These are phyloP conservation scores for Galago senegalensis DNA, from an alignment of 2,797 vertebrate genomes.

Conservation along the genomic window DNA sequence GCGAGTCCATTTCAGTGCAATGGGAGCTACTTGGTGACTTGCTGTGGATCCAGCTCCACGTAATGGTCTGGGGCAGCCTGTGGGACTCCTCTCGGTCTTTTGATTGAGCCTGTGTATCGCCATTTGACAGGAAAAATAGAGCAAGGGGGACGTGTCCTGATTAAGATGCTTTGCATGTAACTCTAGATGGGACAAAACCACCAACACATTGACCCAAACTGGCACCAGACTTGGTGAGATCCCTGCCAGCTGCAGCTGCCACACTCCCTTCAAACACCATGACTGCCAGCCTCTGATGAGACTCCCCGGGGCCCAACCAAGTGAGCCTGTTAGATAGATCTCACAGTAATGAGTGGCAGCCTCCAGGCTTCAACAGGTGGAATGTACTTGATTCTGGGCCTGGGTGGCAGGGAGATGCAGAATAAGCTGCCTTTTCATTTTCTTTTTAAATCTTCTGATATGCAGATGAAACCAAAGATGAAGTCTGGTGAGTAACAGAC, in stretches of 20 bases:
- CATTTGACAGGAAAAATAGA: conserved; percentile 12
- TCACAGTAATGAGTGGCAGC: not conserved
- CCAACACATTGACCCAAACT: not conserved
- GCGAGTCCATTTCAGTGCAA: not conserved
- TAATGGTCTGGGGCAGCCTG: not conserved
- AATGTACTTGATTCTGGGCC: not conserved
- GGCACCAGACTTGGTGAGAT: not conserved
- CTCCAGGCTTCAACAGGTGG: not conserved
- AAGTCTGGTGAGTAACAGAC: conserved; percentile 44
- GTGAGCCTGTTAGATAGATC: not conserved
- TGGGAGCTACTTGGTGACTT: not conserved
- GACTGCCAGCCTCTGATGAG: not conserved
- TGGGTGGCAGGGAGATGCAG: not conserved
- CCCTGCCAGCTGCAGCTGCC: conserved; percentile 5
- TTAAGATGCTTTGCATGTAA: conserved; percentile 35
- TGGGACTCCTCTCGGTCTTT: not conserved
- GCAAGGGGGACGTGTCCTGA: not conserved
- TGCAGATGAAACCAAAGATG: conserved; percentile 24
- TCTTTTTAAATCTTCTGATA: conserved; percentile 2
- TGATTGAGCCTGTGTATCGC: not conserved
- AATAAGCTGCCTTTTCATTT: not conserved
- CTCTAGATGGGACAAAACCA: not conserved
- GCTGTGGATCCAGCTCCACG: not conserved
- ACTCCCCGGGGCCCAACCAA: not conserved
- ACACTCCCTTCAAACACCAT: not conserved